Evolutionary conservation across 2,113 vertebrate species (phyloP), one percentile per base, ranked within the genome.

Genomic region (Toxotes jaculatrix): DNA sequence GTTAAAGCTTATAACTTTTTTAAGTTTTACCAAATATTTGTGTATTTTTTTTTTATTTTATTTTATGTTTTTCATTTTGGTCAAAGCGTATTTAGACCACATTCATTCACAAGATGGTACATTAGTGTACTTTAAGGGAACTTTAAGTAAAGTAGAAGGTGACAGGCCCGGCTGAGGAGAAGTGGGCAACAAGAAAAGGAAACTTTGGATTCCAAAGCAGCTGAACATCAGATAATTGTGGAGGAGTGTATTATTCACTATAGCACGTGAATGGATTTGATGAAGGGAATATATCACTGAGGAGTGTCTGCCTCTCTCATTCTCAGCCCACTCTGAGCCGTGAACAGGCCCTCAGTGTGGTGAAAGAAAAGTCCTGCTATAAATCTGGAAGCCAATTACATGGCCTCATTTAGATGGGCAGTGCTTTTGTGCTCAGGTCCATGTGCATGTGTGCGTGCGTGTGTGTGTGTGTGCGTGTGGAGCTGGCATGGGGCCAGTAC

Each of bases 401-500:
- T 56, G 61, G 62, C 57, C 74, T 76, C 34, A 59, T 84, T 83
- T 80, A 73, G 63, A 45, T 49, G 51, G 63, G 70, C 73, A 56
- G 23, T 40, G 64, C 62, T 81, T 27, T 45, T 72, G 45, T 73
- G 43, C 45, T 32, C 36, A 45, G 31, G 66, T 12, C 12, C 9
- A 3, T 51, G 23, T 43, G 27, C 23, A 21, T 55, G 17, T n/a
- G 66, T 73, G 21, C 36, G 77, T 77, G 70, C 34, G 60, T 68
- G 65, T 40, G 74, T 34, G 67, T 36, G 42, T 40, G 71, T 10
- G 64, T 14, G 61, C 38, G 65, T n/a, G 67, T 17, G 13, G 2
- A 14, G 65, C 34, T 71, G 67, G 79, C 83, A 31, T 1, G 2
- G 9, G 55, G 72, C 67, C 82, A 87, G 83, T 77, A 78, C 85